Conservation (phyloP, 1,140 invertebrate genomes). For the Drosophila prosaltans region DNA sequence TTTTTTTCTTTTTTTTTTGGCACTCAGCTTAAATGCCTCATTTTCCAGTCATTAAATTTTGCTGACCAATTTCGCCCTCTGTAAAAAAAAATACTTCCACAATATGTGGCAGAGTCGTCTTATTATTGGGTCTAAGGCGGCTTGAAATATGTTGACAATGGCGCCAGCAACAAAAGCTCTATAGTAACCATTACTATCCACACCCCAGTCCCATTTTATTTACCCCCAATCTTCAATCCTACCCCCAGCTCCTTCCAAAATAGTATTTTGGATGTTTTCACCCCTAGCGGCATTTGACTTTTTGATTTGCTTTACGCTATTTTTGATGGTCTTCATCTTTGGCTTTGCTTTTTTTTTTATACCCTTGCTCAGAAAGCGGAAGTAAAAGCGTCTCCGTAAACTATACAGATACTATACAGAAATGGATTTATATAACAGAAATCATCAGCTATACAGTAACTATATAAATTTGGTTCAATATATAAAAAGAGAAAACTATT, state of each 20-base stretch:
- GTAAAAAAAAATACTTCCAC: conserved; percentile 22
- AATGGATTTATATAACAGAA: too few relatives aligned
- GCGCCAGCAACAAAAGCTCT: conserved; percentile 69
- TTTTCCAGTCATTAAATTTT: conserved; percentile 79
- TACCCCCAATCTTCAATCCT: neutral
- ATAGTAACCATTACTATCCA: conserved; percentile 21
- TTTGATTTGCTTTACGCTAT: conserved; percentile 60
- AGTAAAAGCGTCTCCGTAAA: neutral
- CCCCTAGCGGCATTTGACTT: conserved; percentile 72
- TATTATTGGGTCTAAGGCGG: conserved; percentile 68
- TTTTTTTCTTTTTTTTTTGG: conserved; percentile 38
- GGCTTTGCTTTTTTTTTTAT: conserved; percentile 1
- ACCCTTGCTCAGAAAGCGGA: neutral
- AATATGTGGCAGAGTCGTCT: conserved; percentile 63
- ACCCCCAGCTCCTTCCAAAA: conserved; percentile 8
- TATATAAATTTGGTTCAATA: too few relatives aligned
- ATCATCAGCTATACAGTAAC: too few relatives aligned
- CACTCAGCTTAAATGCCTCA: conserved; percentile 78
- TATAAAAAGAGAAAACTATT: too few relatives aligned
- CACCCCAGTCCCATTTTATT: conserved; percentile 12
- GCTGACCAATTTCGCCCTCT: conserved; percentile 70
- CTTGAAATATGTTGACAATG: conserved; percentile 80
- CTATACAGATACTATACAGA: too few relatives aligned
- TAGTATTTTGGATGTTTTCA: conserved; percentile 32
- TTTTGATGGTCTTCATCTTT: conserved; percentile 23